Conservation (phyloP, 2,888 invertebrate genomes). For the Xestoiulus laeticollis region DNA sequence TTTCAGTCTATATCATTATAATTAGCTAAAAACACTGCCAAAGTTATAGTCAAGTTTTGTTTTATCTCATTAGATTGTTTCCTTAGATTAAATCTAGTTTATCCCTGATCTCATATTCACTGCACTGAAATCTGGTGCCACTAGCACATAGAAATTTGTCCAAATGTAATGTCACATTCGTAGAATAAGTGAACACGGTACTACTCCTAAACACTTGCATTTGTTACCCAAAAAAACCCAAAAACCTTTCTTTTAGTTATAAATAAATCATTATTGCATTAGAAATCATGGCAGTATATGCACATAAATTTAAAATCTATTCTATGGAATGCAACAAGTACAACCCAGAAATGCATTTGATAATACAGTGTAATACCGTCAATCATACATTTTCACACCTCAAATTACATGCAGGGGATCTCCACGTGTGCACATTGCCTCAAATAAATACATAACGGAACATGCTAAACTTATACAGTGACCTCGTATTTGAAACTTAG, state of each 20-base stretch:
- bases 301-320: not conserved
- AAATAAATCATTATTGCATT: not conserved
- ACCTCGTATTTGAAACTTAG: not conserved
- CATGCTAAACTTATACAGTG: not conserved
- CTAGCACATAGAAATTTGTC: not conserved
- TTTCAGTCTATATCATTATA: too few relatives aligned
- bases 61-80: too few relatives aligned
- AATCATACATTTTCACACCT: not conserved
- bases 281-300: conserved; percentile 25
- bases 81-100: too few relatives aligned
- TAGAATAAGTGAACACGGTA: not conserved
- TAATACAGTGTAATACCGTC: not conserved
- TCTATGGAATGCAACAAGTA: conserved; percentile 34
- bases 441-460: not conserved
- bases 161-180: not conserved
- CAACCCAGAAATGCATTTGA: not conserved
- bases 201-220: not conserved
- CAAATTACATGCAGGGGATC: not conserved
- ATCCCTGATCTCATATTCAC: too few relatives aligned
- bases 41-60: too few relatives aligned
- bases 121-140: too few relatives aligned
- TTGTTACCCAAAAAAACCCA: not conserved
- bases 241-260: not conserved
- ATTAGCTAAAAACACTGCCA: too few relatives aligned
- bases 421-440: not conserved